Conservation (phyloP, 2,113 vertebrate genomes). For the Formicarius rufipectus region DNA sequence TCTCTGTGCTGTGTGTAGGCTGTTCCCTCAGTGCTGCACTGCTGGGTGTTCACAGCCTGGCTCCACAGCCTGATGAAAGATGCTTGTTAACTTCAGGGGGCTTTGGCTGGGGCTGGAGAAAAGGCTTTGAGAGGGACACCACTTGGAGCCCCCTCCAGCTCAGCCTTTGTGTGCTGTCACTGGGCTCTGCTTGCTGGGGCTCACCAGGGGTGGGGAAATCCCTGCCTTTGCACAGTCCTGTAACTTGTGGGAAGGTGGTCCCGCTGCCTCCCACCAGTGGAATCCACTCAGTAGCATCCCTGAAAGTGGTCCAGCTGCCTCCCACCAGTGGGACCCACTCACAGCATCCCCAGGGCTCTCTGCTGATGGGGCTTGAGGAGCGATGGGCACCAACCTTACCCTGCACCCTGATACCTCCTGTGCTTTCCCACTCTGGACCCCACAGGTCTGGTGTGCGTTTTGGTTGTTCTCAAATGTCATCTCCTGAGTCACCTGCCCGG, state of each 20-base stretch:
- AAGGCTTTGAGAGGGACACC: neutral
- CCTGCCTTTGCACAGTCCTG: rapidly evolving
- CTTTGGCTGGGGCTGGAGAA: neutral
- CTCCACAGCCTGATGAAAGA: neutral
- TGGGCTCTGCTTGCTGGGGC: rapidly evolving
- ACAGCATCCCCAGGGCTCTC: neutral
- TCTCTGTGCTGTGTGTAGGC: neutral
- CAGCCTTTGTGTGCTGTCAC: neutral
- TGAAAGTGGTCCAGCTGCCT: neutral
- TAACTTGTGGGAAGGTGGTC: neutral
- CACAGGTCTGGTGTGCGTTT: rapidly evolving
- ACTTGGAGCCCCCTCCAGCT: neutral
- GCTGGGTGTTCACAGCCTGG: neutral
- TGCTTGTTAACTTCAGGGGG: neutral
- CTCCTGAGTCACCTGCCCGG: neutral
- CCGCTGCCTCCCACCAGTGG: neutral
- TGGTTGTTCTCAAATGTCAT: rapidly evolving
- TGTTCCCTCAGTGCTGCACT: neutral
- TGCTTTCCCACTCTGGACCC: neutral
- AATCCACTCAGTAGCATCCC: neutral
- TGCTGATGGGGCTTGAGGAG: neutral
- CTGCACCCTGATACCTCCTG: neutral
- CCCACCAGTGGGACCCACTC: neutral
- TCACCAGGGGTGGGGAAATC: neutral
- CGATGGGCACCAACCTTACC: no score